phyloP scores from a whole-genome alignment of 2,113 vertebrate species.

The Axis porcinus region DNA sequence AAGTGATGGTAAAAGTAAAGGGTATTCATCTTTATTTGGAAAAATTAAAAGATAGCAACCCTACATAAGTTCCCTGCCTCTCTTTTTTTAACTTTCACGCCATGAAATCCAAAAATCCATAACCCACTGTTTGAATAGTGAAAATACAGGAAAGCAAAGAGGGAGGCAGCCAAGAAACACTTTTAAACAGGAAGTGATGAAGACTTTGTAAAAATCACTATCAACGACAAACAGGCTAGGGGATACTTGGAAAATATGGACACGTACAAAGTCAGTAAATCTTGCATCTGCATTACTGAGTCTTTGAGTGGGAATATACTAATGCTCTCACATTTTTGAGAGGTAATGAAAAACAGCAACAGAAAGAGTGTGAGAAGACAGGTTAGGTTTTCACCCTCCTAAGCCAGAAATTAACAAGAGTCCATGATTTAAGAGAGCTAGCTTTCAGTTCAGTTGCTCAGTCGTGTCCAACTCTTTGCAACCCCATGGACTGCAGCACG shows the following conservation, averaged over 20 bases:
- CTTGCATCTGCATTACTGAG: background rate
- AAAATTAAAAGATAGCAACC: background rate
- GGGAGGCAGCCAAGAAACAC: background rate
- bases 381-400: background rate
- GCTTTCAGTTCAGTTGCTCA: background rate
- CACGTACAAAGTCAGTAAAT: slow-evolving; percentile 14
- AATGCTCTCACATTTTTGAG: background rate
- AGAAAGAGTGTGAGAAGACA: background rate
- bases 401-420: background rate
- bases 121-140: background rate
- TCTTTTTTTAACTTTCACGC: background rate
- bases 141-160: background rate
- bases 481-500: background rate
- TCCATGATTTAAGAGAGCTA: background rate
- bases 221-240: background rate
- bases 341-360: background rate
- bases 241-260: background rate
- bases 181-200: slow-evolving; percentile 34
- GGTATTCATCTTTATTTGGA: background rate
- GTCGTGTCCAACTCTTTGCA: background rate
- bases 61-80: background rate
- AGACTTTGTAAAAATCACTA: slow-evolving; percentile 39
- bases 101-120: background rate
- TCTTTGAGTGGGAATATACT: background rate
- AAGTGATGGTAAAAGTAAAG: background rate